A percentile compares a stretch with the other conserved stretches of the same genome.
Conservation (phyloP, 2,888 invertebrate species). For the Torymus texanus region DNA sequence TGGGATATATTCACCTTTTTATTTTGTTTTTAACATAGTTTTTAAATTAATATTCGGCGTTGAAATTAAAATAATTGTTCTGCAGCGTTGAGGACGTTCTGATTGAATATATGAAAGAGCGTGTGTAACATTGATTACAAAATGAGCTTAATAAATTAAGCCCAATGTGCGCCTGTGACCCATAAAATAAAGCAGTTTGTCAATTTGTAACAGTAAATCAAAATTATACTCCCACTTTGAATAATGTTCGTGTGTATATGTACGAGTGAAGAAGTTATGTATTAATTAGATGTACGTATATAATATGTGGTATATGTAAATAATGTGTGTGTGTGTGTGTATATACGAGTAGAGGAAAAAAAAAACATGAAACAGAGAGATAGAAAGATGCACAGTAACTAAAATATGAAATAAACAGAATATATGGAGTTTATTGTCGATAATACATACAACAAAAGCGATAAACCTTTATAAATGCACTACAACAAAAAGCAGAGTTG, state of each 20-base stretch:
- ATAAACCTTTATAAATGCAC: slow-evolving; percentile 20
- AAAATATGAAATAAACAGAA: slow-evolving; percentile 43
- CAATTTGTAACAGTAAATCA: not conserved
- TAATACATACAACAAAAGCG: slow-evolving; percentile 26
- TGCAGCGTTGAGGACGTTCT: no score
- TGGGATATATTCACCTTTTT: no score
- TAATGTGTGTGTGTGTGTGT: not conserved
- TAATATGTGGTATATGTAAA: not conserved
- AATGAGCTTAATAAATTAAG: slow-evolving; percentile 22
- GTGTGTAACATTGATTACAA: no score
- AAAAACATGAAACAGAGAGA: slow-evolving; percentile 31
- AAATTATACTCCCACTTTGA: not conserved
- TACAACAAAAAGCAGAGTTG: slow-evolving; percentile 22
- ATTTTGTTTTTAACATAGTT: no score
- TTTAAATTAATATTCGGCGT: no score
- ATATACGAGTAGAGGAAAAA: slow-evolving; percentile 7
- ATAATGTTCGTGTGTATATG: not conserved
- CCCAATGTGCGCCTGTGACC: slow-evolving; percentile 27
- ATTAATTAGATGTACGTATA: no score
- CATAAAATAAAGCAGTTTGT: slow-evolving; percentile 12
- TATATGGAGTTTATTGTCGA: slow-evolving; percentile 46
- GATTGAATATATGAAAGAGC: no score
- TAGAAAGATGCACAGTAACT: slow-evolving; percentile 26
- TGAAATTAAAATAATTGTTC: no score
- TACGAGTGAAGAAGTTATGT: no score